Evolutionary conservation across 1,140 invertebrate species (phyloP).

Genomic region (Orussus abietinus): DNA sequence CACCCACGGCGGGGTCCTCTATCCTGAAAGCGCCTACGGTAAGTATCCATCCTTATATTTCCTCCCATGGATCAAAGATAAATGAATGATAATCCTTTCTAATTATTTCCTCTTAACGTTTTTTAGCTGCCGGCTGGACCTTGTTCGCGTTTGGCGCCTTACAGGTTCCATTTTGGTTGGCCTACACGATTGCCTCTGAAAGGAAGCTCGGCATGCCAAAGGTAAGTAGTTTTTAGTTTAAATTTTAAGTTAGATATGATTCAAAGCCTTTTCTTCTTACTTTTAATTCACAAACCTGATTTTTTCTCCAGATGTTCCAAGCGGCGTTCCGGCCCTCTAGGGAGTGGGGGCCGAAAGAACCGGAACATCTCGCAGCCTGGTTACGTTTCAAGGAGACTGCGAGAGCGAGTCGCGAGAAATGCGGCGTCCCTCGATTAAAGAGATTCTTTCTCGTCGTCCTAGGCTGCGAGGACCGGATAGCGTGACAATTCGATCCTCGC

Average conservation of each 20-base stretch:
- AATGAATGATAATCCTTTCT: slow-evolving; percentile 4
- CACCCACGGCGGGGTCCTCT: slow-evolving; percentile 49
- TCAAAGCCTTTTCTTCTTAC: slow-evolving; percentile 6
- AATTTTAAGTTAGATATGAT: slow-evolving; percentile 8
- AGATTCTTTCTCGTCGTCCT: slow-evolving; percentile 43
- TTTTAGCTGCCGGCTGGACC: slow-evolving; percentile 56
- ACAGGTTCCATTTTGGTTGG: slow-evolving; percentile 58
- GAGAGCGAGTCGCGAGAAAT: slow-evolving; percentile 37
- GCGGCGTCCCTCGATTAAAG: slow-evolving; percentile 35
- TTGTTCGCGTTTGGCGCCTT: slow-evolving; percentile 56
- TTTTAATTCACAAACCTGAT: too few species aligned
- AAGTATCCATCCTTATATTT: too few species aligned
- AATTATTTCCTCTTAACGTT: slow-evolving; percentile 11
- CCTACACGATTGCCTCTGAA: slow-evolving; percentile 50
- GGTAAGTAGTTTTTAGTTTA: slow-evolving; percentile 22
- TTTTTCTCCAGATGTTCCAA: slow-evolving; percentile 49
- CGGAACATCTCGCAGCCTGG: slow-evolving; percentile 42
- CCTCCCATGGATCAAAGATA: too few species aligned
- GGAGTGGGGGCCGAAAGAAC: slow-evolving; percentile 57
- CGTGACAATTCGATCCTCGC: too few species aligned
- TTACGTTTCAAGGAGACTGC: slow-evolving; percentile 43
- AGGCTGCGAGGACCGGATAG: slow-evolving; percentile 36
- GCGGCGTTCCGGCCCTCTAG: slow-evolving; percentile 48
- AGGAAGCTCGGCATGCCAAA: slow-evolving; percentile 30
- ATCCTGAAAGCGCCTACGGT: slow-evolving; percentile 54